phyloP scores from a whole-genome alignment of 2,888 invertebrate genomes.

The Sinhomidia bicolor region DNA sequence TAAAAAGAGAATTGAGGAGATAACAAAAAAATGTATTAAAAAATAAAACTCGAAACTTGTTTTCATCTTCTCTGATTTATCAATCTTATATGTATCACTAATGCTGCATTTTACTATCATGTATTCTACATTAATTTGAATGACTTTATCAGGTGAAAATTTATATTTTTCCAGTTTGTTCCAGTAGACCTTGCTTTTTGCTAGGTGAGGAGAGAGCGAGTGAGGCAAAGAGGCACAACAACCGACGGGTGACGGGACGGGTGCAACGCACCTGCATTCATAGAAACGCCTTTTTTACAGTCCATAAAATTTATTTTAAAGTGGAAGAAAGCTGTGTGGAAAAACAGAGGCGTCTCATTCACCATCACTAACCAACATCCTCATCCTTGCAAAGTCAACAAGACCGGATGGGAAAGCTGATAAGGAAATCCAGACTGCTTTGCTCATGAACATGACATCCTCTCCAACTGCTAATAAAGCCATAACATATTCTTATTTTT shows the following conservation, averaged over 20 bases:
- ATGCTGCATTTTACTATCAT: conserved; percentile 23
- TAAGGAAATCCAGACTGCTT: conserved; percentile 63
- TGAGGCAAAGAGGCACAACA: no score
- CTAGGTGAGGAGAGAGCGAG: neutral
- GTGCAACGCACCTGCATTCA: conserved; percentile 56
- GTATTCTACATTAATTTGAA: neutral
- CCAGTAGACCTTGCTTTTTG: conserved; percentile 28
- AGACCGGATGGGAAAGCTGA: conserved; percentile 67
- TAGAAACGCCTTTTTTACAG: conserved; percentile 41
- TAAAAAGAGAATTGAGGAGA: neutral
- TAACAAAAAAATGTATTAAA: conserved; percentile 9
- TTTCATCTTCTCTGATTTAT: conserved; percentile 51
- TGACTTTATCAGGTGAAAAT: conserved; percentile 61
- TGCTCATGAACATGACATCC: conserved; percentile 36
- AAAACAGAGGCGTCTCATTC: conserved; percentile 11
- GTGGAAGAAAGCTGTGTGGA: neutral
- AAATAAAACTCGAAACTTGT: conserved; percentile 43
- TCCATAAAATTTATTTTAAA: conserved; percentile 2
- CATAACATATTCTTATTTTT: neutral
- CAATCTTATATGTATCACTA: conserved; percentile 10
- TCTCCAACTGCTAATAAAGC: conserved; percentile 19
- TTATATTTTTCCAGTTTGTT: conserved; percentile 21
- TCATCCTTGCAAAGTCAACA: neutral
- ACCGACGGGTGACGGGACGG: no score
- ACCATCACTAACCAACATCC: neutral